phyloP scores from a whole-genome alignment of 2,113 vertebrate genomes.

The Brachionichthys hirsutus region DNA sequence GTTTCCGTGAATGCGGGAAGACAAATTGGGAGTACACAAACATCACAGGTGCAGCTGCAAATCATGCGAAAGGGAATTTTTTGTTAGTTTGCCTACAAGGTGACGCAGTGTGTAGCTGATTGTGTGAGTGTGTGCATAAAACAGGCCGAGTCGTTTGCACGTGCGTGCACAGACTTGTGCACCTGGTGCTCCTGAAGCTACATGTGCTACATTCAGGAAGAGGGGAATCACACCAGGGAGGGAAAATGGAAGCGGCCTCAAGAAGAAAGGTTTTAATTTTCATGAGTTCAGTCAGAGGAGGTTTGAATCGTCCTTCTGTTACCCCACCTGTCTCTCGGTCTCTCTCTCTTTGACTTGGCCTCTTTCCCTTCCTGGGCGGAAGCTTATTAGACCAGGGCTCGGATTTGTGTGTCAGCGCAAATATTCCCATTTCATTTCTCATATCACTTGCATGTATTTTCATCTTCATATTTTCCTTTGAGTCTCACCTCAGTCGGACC shows the following conservation, averaged over 20 bases:
- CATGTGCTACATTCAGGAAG: slow-evolving; percentile 1
- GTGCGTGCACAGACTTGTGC: slow-evolving; percentile 19
- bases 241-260: slow-evolving; percentile 1
- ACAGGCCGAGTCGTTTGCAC: slow-evolving; percentile 8
- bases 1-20: slow-evolving; percentile 16
- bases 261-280: slow-evolving; percentile 67
- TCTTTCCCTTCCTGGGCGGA: not conserved
- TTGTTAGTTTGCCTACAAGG: slow-evolving; percentile 28
- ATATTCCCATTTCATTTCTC: slow-evolving; percentile 28
- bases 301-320: no score
- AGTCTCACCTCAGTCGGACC: not conserved
- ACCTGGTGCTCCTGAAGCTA: slow-evolving; percentile 42
- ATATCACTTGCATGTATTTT: slow-evolving; percentile 6
- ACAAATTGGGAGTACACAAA: slow-evolving; percentile 33
- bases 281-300: slow-evolving; percentile 53
- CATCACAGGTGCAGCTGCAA: slow-evolving; percentile 39
- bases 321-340: no score
- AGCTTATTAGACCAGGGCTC: slow-evolving; percentile 21
- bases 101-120: slow-evolving; percentile 20
- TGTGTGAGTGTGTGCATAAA: slow-evolving; percentile 15
- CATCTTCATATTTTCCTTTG: slow-evolving; percentile 1
- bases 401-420: slow-evolving; percentile 25
- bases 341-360: not conserved
- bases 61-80: slow-evolving; percentile 32
- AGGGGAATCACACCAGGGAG: slow-evolving; percentile 3